These are phyloP conservation scores for Coregonus suidteri DNA, from an alignment of 2,797 vertebrate genomes.

Conservation along the genomic window DNA sequence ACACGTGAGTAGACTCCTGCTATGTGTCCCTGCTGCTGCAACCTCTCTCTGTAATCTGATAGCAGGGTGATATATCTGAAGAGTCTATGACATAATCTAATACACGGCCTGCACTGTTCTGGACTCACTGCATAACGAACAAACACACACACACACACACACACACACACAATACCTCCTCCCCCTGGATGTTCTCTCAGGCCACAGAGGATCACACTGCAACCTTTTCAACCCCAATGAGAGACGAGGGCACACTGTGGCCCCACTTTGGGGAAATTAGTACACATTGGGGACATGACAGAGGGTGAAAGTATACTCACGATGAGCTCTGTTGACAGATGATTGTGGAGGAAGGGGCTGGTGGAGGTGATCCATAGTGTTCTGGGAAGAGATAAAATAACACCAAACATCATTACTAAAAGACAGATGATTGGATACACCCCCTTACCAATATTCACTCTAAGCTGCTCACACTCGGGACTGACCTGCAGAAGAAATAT, in stretches of 20 bases:
- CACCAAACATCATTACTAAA: neutral
- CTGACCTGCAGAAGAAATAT: too few species aligned
- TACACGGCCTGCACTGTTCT: too few species aligned
- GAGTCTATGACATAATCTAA: too few species aligned
- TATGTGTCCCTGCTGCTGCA: too few species aligned
- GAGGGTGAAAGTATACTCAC: slow-evolving; percentile 77
- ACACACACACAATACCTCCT: neutral
- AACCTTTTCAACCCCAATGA: neutral
- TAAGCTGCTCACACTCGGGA: too few species aligned
- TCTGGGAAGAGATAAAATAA: slow-evolving; percentile 62
- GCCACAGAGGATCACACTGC: neutral
- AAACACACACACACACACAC: neutral
- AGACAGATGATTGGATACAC: neutral
- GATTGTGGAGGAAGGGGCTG: slow-evolving; percentile 57
- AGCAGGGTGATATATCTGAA: too few species aligned
- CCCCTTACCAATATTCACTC: too few species aligned
- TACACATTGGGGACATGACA: neutral
- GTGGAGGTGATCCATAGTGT: slow-evolving; percentile 68
- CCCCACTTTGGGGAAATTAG: neutral
- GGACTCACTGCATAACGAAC: too few species aligned
- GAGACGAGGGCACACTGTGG: neutral
- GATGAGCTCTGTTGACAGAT: slow-evolving; percentile 69
- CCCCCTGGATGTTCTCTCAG: too few species aligned
- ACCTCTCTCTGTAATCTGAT: too few species aligned
- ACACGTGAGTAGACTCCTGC: neutral